These are phyloP conservation scores for Arge pagana DNA, from an alignment of 2,888 invertebrate genomes.

Conservation along the genomic window DNA sequence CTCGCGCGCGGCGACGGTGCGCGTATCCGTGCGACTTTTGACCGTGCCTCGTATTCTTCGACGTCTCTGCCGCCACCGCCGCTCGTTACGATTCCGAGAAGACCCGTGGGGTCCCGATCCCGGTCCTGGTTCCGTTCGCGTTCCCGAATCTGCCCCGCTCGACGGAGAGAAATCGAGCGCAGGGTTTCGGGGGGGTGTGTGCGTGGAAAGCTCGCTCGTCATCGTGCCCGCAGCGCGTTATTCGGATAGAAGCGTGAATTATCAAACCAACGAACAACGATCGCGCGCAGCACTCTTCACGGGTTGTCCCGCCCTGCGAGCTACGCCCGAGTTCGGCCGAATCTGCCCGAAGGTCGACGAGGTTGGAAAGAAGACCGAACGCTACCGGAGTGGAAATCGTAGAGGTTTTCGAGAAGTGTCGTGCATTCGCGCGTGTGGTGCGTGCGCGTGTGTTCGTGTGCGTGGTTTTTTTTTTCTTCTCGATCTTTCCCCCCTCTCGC, in stretches of 20 bases:
- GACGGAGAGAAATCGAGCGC: background rate
- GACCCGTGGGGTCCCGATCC: too few relatives aligned
- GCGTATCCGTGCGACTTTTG: slow-evolving; percentile 7
- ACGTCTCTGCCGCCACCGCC: too few relatives aligned
- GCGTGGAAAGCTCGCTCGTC: slow-evolving; percentile 3
- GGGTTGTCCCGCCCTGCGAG: background rate
- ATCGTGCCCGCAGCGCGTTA: background rate
- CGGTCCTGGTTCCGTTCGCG: too few relatives aligned
- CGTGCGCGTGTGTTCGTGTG: background rate
- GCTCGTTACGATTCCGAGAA: too few relatives aligned
- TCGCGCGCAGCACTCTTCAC: background rate
- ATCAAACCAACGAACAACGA: background rate
- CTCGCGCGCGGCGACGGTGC: slow-evolving; percentile 7
- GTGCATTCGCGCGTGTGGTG: background rate
- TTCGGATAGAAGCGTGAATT: background rate
- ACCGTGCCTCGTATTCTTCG: too few relatives aligned
- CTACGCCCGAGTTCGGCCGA: slow-evolving; percentile 11
- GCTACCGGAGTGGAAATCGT: too few relatives aligned
- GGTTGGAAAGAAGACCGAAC: too few relatives aligned
- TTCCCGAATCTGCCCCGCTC: slow-evolving; percentile 2
- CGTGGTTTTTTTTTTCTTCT: too few relatives aligned
- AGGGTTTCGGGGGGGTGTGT: slow-evolving; percentile 10
- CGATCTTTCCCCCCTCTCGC: too few relatives aligned
- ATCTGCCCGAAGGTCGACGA: background rate
- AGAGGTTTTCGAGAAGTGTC: too few relatives aligned